Percentiles rank a stretch among this genome's conserved stretches.
Conservation (phyloP, 2,888 invertebrate genomes). For the Phorcus lineatus region DNA sequence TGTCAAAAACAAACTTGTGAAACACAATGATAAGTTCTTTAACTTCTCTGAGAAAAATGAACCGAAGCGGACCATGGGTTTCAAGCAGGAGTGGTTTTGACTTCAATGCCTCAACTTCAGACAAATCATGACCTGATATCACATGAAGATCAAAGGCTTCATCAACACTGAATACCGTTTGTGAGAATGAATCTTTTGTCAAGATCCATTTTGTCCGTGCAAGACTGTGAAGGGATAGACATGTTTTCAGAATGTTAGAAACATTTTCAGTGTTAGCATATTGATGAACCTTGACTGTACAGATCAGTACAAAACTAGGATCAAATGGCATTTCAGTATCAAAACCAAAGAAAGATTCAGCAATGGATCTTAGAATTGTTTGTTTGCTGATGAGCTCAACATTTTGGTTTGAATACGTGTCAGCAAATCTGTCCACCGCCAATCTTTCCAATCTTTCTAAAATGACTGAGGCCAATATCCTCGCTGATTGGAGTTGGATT, state of each 20-base stretch:
- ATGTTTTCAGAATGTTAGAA: too few species aligned
- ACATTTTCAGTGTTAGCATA: too few species aligned
- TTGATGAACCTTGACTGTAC: too few species aligned
- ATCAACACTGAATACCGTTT: background rate
- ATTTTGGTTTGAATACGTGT: background rate
- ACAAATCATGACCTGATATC: background rate
- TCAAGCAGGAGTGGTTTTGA: background rate
- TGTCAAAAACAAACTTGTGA: too few species aligned
- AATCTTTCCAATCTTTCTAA: too few species aligned
- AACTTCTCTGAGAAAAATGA: background rate
- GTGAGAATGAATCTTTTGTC: too few species aligned
- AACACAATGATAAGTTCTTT: too few species aligned
- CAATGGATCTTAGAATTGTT: background rate
- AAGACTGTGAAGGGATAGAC: too few species aligned
- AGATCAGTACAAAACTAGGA: background rate
- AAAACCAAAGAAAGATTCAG: too few species aligned
- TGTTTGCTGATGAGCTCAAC: background rate
- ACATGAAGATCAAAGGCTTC: background rate
- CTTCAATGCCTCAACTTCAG: background rate
- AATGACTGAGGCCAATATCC: background rate
- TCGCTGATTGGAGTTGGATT: too few species aligned
- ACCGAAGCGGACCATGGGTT: background rate
- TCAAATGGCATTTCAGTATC: too few species aligned
- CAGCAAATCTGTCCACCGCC: too few species aligned
- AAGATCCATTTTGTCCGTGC: background rate